Evolutionary conservation across 1,140 invertebrate species (phyloP).

Genomic region (Sycophila sp.): DNA sequence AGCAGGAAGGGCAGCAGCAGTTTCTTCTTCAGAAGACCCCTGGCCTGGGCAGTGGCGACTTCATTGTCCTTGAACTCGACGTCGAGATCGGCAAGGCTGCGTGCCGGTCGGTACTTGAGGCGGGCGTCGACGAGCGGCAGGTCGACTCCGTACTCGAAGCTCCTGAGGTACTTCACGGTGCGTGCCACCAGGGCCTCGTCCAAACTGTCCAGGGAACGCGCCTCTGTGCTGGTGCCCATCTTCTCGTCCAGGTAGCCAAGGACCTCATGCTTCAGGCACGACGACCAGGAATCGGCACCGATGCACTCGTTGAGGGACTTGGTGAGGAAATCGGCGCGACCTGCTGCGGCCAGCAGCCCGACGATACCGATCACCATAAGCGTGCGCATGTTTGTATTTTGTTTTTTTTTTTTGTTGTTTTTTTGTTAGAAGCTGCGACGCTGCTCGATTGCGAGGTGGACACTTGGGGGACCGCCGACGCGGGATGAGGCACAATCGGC

Average conservation of each 20-base stretch:
- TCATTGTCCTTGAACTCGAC: slow-evolving; percentile 76
- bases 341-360: slow-evolving; percentile 39
- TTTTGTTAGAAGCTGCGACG: no score
- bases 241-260: slow-evolving; percentile 77
- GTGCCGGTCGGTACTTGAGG: slow-evolving; percentile 63
- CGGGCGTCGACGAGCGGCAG: slow-evolving; percentile 69
- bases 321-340: slow-evolving; percentile 73
- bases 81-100: slow-evolving; percentile 66
- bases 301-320: slow-evolving; percentile 79
- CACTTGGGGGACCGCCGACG: slow-evolving; percentile 4
- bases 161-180: slow-evolving; percentile 74
- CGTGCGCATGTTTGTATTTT: slow-evolving; percentile 49
- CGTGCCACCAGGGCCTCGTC: slow-evolving; percentile 80
- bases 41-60: slow-evolving; percentile 74
- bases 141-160: slow-evolving; percentile 75
- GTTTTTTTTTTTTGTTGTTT: slow-evolving; percentile 25
- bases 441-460: no score
- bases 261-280: slow-evolving; percentile 79
- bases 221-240: slow-evolving; percentile 72
- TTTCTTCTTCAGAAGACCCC: slow-evolving; percentile 82
- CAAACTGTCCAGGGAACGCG: slow-evolving; percentile 69
- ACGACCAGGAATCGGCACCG: slow-evolving; percentile 71
- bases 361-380: slow-evolving; percentile 39
- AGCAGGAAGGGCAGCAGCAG: slow-evolving; percentile 80
- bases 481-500: slow-evolving; percentile 53